Evolutionary conservation across 2,113 vertebrate genomes (phyloP).

Genomic region (Copsychus sechellarum): DNA sequence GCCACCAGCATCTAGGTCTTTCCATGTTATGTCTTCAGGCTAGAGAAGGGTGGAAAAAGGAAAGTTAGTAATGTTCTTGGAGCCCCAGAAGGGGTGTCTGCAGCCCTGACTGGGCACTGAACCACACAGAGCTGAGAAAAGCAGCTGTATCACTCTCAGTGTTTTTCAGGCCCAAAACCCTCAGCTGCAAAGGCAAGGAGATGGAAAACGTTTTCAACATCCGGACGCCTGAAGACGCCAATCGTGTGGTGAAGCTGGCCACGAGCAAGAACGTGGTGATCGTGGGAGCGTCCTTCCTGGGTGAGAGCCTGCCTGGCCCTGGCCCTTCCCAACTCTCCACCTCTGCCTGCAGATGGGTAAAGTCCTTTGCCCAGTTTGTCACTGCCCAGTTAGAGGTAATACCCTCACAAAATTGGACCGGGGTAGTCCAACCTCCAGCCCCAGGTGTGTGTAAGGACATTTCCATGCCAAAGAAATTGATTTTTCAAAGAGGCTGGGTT

Average conservation of each 20-base stretch:
- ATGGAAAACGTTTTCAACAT: constrained; percentile 91
- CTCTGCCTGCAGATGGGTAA: not conserved
- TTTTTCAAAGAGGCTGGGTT: not conserved
- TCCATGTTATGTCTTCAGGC: not conserved
- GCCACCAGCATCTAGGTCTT: not conserved
- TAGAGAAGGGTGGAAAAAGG: not conserved
- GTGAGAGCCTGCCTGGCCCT: constrained; percentile 64
- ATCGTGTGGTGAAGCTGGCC: constrained; percentile 87
- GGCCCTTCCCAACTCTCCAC: accelerated
- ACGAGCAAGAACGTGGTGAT: constrained; percentile 91
- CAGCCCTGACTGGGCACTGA: not conserved
- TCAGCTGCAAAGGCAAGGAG: constrained; percentile 93
- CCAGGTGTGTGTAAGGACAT: not conserved
- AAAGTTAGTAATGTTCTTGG: not conserved
- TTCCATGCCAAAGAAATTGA: not conserved
- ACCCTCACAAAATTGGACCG: accelerated
- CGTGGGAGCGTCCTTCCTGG: constrained; percentile 93
- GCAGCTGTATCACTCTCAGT: not conserved
- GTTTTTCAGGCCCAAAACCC: constrained; percentile 84
- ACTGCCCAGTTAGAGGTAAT: not conserved
- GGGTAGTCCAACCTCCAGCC: not conserved
- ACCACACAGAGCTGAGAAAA: not conserved
- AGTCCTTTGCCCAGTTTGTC: not conserved
- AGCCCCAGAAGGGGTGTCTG: not conserved
- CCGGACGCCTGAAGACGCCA: constrained; percentile 90